Conservation (phyloP, 2,113 vertebrate species). For the Synchiropus splendidus region DNA sequence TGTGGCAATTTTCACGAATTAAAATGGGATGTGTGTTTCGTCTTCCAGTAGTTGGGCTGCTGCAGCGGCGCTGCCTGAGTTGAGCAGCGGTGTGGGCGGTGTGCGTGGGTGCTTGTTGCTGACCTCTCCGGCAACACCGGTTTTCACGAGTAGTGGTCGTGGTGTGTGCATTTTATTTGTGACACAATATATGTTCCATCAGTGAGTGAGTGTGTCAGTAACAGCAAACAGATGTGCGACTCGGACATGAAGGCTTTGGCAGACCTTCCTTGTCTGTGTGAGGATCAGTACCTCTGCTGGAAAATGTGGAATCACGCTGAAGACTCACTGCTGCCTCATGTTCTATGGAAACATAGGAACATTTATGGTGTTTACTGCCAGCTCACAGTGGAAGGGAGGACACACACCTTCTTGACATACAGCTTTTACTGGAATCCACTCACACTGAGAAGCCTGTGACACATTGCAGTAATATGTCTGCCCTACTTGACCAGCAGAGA, state of each 20-base stretch:
- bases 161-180: slow-evolving; percentile 1
- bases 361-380: slow-evolving; percentile 26
- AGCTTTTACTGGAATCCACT: too few relatives aligned
- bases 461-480: too few relatives aligned
- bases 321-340: slow-evolving; percentile 8
- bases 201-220: slow-evolving; percentile 12
- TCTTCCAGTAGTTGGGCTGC: too few relatives aligned
- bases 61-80: neutral
- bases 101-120: slow-evolving; percentile 3
- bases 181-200: neutral
- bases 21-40: too few relatives aligned
- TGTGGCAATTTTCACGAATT: too few relatives aligned
- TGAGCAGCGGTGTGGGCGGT: slow-evolving; percentile 4
- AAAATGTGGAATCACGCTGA: slow-evolving; percentile 28
- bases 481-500: too few relatives aligned
- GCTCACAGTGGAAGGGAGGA: slow-evolving; percentile 21
- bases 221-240: slow-evolving; percentile 36
- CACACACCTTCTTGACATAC: slow-evolving; percentile 13
- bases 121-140: slow-evolving; percentile 1
- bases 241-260: slow-evolving; percentile 28
- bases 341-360: too few relatives aligned
- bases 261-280: slow-evolving; percentile 29
- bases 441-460: too few relatives aligned
- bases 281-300: slow-evolving; percentile 32
- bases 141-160: slow-evolving; percentile 16